phyloP scores from a whole-genome alignment of 2,888 invertebrate species.

The Esperia sulphurella region DNA sequence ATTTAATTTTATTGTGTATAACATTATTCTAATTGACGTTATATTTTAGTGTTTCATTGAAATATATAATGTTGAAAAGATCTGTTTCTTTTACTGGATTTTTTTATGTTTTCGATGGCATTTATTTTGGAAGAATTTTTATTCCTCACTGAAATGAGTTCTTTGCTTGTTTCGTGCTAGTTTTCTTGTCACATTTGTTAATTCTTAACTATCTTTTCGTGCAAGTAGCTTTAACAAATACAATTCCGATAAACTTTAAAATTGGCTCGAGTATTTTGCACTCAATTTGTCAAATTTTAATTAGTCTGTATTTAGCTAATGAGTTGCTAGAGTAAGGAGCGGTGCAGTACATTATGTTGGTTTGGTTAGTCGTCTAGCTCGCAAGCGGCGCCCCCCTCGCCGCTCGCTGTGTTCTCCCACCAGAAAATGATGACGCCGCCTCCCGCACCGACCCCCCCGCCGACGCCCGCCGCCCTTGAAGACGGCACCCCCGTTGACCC shows the following conservation, averaged over 20 bases:
- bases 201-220: conserved; percentile 51
- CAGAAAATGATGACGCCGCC: conserved; percentile 50
- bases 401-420: conserved; percentile 60
- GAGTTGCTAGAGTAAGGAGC: conserved; percentile 36
- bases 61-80: conserved; percentile 65
- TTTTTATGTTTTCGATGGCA: conserved; percentile 52
- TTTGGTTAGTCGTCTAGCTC: conserved; percentile 72
- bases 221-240: conserved; percentile 51
- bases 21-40: conserved; percentile 55
- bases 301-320: conserved; percentile 33
- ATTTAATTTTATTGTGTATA: conserved; percentile 46
- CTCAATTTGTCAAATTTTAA: conserved; percentile 36
- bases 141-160: conserved; percentile 38
- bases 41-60: conserved; percentile 69
- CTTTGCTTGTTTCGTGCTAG: conserved; percentile 29
- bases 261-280: conserved; percentile 27
- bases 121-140: conserved; percentile 78
- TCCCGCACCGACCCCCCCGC: conserved; percentile 23
- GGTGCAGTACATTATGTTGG: conserved; percentile 46
- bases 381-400: conserved; percentile 56
- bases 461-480: conserved; percentile 18
- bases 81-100: conserved; percentile 35
- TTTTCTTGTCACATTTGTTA: conserved; percentile 26
- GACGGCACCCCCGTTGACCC: conserved; percentile 34
- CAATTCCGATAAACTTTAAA: conserved; percentile 2